Base-by-base conservation (phyloP, 2,797 vertebrate genomes). In the Eospalax fontanierii region DNA sequence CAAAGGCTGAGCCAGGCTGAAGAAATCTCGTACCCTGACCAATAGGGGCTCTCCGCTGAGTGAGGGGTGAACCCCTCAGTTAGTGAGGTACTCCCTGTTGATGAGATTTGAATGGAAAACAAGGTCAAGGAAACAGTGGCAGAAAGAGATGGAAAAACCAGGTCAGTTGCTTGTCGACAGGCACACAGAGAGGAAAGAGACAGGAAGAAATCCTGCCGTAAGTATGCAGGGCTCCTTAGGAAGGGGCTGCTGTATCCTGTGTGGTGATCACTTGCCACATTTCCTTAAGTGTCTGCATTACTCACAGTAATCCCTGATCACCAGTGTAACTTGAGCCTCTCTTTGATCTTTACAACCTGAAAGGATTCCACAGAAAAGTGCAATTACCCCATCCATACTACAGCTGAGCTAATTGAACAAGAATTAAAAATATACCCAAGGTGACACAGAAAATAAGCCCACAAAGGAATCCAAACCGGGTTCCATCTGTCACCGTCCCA, bases 321-420 rank as follows among this genome's bases (percentile, higher is more conserved):
- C 93, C 63, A 75, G 18, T 71, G 87, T 95, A 95, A 95, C 89
- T 46, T 38, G 96, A 97, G 70, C 70, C 82, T 89, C 46, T 28
- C 96, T 97, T 97, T 97, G 94, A 96, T 97, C 96, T 92, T 97
- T 80, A 95, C 93, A 87, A 96, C 74, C 89, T 95, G 93, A 97
- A 95, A 89, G 80, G 73, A 73, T 97, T 74, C 87, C 96, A 82
- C 79, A 96, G 68, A 59, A 85, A 93, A 95, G 76, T 63, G 54
- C 83, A 89, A 95, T 93, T 87, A 90, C 84, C 84, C 84, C 90
- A 78, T 54, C 12, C 50, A 94, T 87, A 91, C 93, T 96, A 96
- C 65, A 97, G 78, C 74, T 91, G 95, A 91, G 81, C 68, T 97
- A 93, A 96, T 6, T 95, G 95, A 95, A 38, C 92, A 94, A 93